Base-by-base conservation (phyloP, 2,113 vertebrate species). In the Drymodes brunneopygia region DNA sequence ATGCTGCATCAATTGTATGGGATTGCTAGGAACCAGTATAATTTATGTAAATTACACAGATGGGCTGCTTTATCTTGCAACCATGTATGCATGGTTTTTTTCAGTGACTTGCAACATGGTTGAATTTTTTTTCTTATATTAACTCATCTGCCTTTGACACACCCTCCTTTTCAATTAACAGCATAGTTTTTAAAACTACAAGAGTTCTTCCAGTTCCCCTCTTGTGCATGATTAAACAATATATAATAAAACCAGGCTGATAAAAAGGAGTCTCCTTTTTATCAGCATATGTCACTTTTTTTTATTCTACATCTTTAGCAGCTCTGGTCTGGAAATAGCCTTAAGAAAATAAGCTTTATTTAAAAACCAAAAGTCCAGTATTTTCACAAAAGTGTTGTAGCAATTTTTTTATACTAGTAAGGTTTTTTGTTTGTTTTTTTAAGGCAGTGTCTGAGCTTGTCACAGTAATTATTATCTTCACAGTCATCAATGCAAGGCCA, bases 41-140 rank as follows among this genome's bases (percentile, higher is more conserved):
- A 94, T 96, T 95, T 96, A 97, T 97, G 96, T 95, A 96, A 96
- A 94, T 97, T 93, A 97, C 96, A 96, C 96, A 96, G 94, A 97
- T 96, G 93, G 95, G 95, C 93, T 96, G 92, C 92, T 97, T 97
- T 96, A 97, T 95, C 95, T 97, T 93, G 90, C 88, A 95, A 94
- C 92, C 90, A 96, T 88, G 94, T 95, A 97, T 83, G 93, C 92
- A 94, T 69, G 78, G 1, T 3, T 95, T 95, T 96, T 96, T 95
- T 95, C 72, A 88, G 90, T 93, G 90, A 94, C 92, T 97, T 96
- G 92, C 92, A 97, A 93, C 94, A 94, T 88, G 90, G 92, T 74
- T 92, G 74, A 94, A 61, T 78, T 95, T 96, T 93, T 93, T 96
- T 95, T 94, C 72, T 74, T 81, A 71, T 71, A 95, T 94, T 95